These are phyloP conservation scores for Balaeniceps rex DNA, from an alignment of 2,113 vertebrate species.

Conservation along the genomic window DNA sequence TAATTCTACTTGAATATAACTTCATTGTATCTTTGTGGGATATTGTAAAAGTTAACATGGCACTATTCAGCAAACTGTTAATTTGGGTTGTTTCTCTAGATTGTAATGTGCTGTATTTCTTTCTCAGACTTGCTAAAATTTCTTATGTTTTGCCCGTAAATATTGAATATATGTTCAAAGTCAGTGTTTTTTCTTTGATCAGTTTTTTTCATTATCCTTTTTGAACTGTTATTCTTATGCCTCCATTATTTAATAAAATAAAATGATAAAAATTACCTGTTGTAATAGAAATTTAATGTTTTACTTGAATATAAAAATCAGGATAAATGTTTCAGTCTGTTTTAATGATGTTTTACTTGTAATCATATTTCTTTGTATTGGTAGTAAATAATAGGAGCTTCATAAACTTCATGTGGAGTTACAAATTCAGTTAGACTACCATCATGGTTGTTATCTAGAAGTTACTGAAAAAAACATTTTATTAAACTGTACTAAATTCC, in stretches of 20 bases:
- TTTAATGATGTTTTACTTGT: not conserved
- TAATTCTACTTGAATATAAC: not conserved
- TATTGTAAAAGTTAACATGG: not conserved
- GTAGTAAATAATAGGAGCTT: not conserved
- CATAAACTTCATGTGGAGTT: not conserved
- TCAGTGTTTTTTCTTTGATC: not conserved
- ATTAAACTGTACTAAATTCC: not conserved
- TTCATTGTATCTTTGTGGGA: not conserved
- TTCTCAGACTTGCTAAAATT: not conserved
- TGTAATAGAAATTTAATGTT: not conserved
- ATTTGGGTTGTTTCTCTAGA: not conserved
- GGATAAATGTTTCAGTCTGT: not conserved
- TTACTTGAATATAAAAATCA: not conserved
- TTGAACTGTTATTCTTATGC: not conserved
- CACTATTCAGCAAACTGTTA: not conserved
- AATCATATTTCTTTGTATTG: not conserved
- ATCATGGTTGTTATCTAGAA: not conserved
- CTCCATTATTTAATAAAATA: not conserved
- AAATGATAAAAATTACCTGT: not conserved
- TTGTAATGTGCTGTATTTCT: not conserved
- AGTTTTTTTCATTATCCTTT: not conserved
- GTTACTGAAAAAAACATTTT: not conserved
- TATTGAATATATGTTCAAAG: not conserved
- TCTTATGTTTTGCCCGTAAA: not conserved
- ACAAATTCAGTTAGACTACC: not conserved